phyloP scores from a whole-genome alignment of 2,888 invertebrate species.

The Brachyopa scutellaris region DNA sequence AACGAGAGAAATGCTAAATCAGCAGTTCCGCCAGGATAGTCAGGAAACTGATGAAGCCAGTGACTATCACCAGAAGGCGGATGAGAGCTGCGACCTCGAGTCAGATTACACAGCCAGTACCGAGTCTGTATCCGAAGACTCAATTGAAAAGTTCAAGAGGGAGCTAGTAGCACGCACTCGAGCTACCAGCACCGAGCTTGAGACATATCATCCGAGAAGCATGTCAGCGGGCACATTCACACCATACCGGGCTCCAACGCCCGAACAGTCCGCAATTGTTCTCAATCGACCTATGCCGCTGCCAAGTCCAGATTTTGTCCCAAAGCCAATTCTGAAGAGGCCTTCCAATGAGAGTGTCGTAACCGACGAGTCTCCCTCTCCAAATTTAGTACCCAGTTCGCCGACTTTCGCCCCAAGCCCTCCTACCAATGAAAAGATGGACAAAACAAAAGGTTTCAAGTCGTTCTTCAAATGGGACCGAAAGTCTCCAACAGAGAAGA shows the following conservation, averaged over 20 bases:
- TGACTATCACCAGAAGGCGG: constrained; percentile 76
- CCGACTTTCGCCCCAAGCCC: constrained; percentile 41
- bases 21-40: constrained; percentile 73
- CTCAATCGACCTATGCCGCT: constrained; percentile 85
- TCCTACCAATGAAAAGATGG: constrained; percentile 71
- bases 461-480: constrained; percentile 80
- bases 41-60: constrained; percentile 72
- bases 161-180: constrained; percentile 79
- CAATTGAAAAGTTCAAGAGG: constrained; percentile 81
- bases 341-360: constrained; percentile 81
- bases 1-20: constrained; percentile 68
- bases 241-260: constrained; percentile 81
- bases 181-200: constrained; percentile 83
- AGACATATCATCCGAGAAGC: constrained; percentile 87
- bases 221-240: constrained; percentile 81
- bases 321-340: constrained; percentile 90
- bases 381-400: constrained; percentile 16
- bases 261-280: constrained; percentile 84
- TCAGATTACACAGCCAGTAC: constrained; percentile 86
- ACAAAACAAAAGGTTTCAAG: constrained; percentile 78
- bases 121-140: constrained; percentile 82
- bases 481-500: constrained; percentile 78
- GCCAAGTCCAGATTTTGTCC: constrained; percentile 87
- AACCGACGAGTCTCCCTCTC: constrained; percentile 73
- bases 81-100: constrained; percentile 82